Percentiles rank a stretch among this genome's conserved stretches.
Evolutionary conservation across 1,140 invertebrate genomes (phyloP).

Genomic region (Doryteuthis pealeii): DNA sequence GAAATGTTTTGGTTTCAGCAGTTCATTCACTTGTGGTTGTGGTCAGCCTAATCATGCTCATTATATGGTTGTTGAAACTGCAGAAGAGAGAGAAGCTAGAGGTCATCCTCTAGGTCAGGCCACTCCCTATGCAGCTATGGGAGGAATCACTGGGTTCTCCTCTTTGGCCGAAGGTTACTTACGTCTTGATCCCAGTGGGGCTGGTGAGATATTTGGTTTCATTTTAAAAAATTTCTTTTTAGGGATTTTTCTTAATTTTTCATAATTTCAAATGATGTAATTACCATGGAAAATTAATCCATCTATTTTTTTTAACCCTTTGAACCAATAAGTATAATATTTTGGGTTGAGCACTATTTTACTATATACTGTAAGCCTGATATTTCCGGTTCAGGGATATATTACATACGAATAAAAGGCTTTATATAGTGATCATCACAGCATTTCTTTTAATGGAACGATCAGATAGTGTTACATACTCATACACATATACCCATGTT

Average conservation of each 20-base stretch:
- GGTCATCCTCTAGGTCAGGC: conserved; percentile 59
- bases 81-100: conserved; percentile 52
- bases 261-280: no score
- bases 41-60: conserved; percentile 50
- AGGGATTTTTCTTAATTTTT: neutral
- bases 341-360: no score
- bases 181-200: conserved; percentile 59
- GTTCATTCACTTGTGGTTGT: conserved; percentile 59
- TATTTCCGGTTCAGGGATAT: no score
- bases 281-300: no score
- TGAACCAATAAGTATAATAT: no score
- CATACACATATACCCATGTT: no score
- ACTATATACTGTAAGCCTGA: no score
- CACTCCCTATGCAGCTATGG: conserved; percentile 59
- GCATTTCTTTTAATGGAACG: no score
- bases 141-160: conserved; percentile 60
- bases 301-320: no score
- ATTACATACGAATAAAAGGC: no score
- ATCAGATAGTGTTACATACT: no score
- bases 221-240: neutral
- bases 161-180: conserved; percentile 60
- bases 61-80: conserved; percentile 57
- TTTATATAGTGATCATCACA: no score
- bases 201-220: conserved; percentile 38
- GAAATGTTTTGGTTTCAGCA: conserved; percentile 57